Evolutionary conservation across 2,113 vertebrate genomes (phyloP).

Genomic region (Rhinolophus sinicus): DNA sequence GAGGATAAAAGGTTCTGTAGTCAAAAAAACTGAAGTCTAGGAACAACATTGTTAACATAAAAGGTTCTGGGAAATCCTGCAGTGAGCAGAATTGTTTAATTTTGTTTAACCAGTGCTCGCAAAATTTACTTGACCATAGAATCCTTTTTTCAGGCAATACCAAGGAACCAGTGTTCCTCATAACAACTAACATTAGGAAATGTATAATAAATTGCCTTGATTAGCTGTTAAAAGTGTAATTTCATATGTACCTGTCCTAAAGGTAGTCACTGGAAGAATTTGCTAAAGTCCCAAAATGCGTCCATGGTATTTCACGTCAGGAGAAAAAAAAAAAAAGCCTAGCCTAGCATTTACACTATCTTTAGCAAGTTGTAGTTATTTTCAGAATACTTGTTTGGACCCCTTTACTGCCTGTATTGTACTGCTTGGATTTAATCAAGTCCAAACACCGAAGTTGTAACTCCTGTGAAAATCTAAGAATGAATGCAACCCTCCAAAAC

Average conservation of each 20-base stretch:
- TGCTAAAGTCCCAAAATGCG: not conserved
- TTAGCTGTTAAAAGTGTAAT: slow-evolving; percentile 29
- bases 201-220: slow-evolving; percentile 28
- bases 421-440: slow-evolving; percentile 52
- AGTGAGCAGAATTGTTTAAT: slow-evolving; percentile 44
- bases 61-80: slow-evolving; percentile 30
- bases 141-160: slow-evolving; percentile 28
- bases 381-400: slow-evolving; percentile 37
- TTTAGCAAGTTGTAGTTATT: slow-evolving; percentile 41
- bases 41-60: not conserved
- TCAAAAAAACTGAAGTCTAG: not conserved
- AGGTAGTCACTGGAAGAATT: slow-evolving; percentile 45
- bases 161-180: not conserved
- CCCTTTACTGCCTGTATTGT: not conserved
- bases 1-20: not conserved
- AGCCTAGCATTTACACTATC: slow-evolving; percentile 2
- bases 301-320: slow-evolving; percentile 29
- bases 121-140: slow-evolving; percentile 43
- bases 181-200: slow-evolving; percentile 31
- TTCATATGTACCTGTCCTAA: slow-evolving; percentile 9
- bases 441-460: slow-evolving; percentile 50
- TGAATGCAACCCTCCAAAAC: not conserved
- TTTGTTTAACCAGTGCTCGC: not conserved
- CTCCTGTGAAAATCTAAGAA: slow-evolving; percentile 50
- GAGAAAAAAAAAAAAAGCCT: not conserved